phyloP scores from a whole-genome alignment of 2,113 vertebrate species.

The Patagioenas fasciata region DNA sequence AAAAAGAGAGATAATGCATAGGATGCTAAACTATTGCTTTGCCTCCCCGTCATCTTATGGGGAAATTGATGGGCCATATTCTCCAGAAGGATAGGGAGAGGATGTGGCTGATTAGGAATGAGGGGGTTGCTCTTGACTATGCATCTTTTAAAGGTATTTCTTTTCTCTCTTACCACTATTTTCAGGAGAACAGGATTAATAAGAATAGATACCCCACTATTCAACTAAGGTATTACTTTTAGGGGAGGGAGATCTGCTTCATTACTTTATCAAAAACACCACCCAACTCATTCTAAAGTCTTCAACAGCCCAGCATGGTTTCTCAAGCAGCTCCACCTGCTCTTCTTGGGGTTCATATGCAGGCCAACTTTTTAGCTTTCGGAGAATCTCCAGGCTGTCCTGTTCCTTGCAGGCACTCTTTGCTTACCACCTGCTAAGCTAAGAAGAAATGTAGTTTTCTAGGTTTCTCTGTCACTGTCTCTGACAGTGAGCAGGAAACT shows the following conservation, averaged over 20 bases:
- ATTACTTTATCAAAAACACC: background rate
- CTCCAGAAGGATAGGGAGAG: conserved; percentile 27
- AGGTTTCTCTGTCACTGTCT: background rate
- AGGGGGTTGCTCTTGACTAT: conserved; percentile 17
- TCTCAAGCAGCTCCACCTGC: background rate
- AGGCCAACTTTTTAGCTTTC: background rate
- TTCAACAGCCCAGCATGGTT: background rate
- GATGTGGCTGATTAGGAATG: conserved; percentile 37
- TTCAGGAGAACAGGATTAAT: background rate
- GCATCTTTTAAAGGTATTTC: conserved; percentile 6
- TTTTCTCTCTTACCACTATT: background rate
- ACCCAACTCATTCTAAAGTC: background rate
- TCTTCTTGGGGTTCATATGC: background rate
- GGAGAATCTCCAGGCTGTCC: background rate
- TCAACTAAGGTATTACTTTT: background rate
- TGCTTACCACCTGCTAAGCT: background rate
- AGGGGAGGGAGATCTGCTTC: background rate
- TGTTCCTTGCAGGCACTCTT: background rate
- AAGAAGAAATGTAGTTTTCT: background rate
- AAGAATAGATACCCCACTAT: background rate
- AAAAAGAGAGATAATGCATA: conserved; percentile 45
- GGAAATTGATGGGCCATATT: conserved; percentile 43
- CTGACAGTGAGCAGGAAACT: background rate
- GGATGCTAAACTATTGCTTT: conserved; percentile 44
- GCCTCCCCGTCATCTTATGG: conserved; percentile 19